These are phyloP conservation scores for Hypsibius dujardini DNA, from an alignment of 1,140 invertebrate species.

Conservation along the genomic window DNA sequence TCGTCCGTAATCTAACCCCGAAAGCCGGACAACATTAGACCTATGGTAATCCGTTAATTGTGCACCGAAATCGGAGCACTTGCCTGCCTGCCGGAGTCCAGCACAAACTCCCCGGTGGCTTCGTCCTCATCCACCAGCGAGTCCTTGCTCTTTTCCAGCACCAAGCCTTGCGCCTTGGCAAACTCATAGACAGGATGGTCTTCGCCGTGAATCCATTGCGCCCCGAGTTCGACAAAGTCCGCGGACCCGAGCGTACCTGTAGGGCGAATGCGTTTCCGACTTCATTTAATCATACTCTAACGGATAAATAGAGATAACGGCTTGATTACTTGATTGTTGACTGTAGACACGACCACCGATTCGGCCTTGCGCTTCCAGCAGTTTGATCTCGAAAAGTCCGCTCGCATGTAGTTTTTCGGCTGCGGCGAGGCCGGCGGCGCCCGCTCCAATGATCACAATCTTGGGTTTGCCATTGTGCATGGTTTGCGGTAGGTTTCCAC, in stretches of 20 bases:
- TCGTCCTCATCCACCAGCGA: constrained; percentile 7
- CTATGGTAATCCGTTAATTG: no score
- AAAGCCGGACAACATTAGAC: no score
- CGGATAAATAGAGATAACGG: not conserved
- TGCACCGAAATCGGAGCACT: not conserved
- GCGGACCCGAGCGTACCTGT: not conserved
- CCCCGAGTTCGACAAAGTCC: not conserved
- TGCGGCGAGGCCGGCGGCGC: constrained; percentile 35
- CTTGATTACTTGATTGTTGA: constrained; percentile 23
- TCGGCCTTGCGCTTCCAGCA: constrained; percentile 35
- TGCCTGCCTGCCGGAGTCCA: not conserved
- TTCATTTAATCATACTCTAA: not conserved
- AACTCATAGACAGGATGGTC: not conserved
- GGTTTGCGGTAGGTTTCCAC: no score
- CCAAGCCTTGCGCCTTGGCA: not conserved
- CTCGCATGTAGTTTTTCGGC: constrained; percentile 30
- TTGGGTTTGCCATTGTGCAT: no score
- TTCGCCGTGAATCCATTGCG: constrained; percentile 17
- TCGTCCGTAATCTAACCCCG: no score
- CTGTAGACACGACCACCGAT: constrained; percentile 35
- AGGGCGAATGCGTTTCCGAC: not conserved
- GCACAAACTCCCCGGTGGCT: not conserved
- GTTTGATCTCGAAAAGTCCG: constrained; percentile 29
- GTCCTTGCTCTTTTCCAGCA: not conserved
- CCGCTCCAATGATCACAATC: constrained; percentile 35